Percentiles rank a stretch among this genome's conserved stretches.
These are phyloP conservation scores for Chydorus sphaericus DNA, from an alignment of 2,888 invertebrate genomes.

Conservation along the genomic window DNA sequence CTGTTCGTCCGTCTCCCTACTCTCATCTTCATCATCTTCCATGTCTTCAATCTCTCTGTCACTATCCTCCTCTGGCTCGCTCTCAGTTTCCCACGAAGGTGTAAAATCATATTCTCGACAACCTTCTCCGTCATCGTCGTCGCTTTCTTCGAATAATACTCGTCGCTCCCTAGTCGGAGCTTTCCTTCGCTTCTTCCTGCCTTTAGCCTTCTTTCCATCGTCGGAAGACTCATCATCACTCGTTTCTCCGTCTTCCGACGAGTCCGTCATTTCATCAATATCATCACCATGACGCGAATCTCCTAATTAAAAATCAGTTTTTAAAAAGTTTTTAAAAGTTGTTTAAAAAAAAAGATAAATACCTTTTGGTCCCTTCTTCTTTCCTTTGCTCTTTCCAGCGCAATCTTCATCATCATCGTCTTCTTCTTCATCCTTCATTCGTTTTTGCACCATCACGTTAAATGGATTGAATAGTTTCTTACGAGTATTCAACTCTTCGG, in stretches of 20 bases:
- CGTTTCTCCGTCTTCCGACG: slow-evolving; percentile 59
- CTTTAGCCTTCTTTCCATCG: slow-evolving; percentile 41
- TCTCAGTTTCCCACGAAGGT: slow-evolving; percentile 47
- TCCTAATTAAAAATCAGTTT: too few species aligned
- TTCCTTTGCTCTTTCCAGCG: slow-evolving; percentile 43
- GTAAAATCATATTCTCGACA: slow-evolving; percentile 86
- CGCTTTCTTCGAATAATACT: slow-evolving; percentile 87
- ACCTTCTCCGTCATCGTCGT: slow-evolving; percentile 96
- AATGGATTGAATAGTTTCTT: slow-evolving; percentile 94
- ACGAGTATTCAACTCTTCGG: slow-evolving; percentile 88
- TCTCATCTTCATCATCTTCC: slow-evolving; percentile 55
- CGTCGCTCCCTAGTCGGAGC: slow-evolving; percentile 24
- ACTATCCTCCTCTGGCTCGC: slow-evolving; percentile 70
- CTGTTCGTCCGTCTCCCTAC: slow-evolving; percentile 54
- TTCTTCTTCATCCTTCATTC: slow-evolving; percentile 48
- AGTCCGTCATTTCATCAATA: slow-evolving; percentile 84
- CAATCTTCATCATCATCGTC: slow-evolving; percentile 22
- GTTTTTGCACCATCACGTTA: slow-evolving; percentile 72
- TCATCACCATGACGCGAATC: too few species aligned
- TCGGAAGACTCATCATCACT: slow-evolving; percentile 52
- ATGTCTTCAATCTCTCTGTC: slow-evolving; percentile 49
- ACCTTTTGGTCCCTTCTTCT: slow-evolving; percentile 35
- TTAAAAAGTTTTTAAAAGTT: too few species aligned
- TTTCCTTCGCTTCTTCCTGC: slow-evolving; percentile 46
- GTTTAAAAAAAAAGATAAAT: too few species aligned